Evolutionary conservation across 2,797 vertebrate species (phyloP), one percentile per base, ranked within the genome.

Genomic region (Trematocara caparti): DNA sequence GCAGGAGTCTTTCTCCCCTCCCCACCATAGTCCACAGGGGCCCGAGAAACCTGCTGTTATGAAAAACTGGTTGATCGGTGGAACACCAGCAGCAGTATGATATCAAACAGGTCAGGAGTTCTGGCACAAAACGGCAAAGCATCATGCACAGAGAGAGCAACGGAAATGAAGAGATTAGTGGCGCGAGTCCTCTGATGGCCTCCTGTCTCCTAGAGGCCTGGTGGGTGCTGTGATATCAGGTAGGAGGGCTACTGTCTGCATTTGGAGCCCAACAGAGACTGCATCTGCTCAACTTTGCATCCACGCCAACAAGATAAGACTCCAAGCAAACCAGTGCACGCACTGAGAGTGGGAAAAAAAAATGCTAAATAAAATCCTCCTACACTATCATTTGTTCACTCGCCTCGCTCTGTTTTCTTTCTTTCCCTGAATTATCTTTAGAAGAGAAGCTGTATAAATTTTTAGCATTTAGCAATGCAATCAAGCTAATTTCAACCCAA

Each of bases 331-430:
- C 75, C 14, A 59, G 51, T 71, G 59, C 55, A 57, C 8, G 45
- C 75, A 72, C 72, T 53, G 8, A 78, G 30, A 75, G 30, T 11
- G 19, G 49, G 0, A 53, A n/a, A 19, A 36, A 36, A 69, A 55
- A 57, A 73, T 24, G 24, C 73, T 9, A 73, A 85, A 85, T 86
- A 2, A 86, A 91, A 87, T 86, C 86, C 84, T 86, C 90, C 83
- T 84, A 88, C 89, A 49, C 57, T 9, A 80, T 79, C 57, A 81
- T 87, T 85, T 81, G 69, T 78, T 86, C 80, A 45, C 76, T 80
- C 73, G 73, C 85, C 76, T 78, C n/a, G 12, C n/a, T 36, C 30
- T 24, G 55, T 81, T 71, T 64, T 69, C 45, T 11, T 45, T 76
- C 55, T 83, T 73, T 64, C 43, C 55, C 53, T 66, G 64, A 80